Base-by-base conservation (phyloP, 2,797 vertebrate species). In the Chelidonichthys spinosus region DNA sequence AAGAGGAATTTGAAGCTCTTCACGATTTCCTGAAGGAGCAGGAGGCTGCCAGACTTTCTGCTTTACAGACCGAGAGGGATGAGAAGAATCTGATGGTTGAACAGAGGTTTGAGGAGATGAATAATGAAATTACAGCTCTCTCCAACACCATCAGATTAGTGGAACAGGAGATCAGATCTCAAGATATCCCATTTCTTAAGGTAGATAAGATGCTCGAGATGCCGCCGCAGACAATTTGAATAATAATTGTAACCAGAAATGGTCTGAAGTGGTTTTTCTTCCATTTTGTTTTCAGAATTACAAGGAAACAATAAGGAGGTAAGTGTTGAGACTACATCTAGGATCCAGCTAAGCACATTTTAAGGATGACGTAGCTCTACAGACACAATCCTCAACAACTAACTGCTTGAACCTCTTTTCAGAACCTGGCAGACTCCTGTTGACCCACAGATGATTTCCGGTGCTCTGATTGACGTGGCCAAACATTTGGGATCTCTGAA, bases 301-400 rank as follows among this genome's bases (percentile, higher is more conserved):
- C 86, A 94, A 94, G 63, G 92, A 94, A 75, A 96, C 93, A 40
- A 94, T 96, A 49, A 94, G 83, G 70, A 94, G 88, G 95, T 95
- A 90, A 36, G 78, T 68, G 17, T 58, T 50, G 13, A 2, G 35
- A 25, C 50, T n/a, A 69, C 14, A 53, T 44, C 8, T 9, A 33
- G 15, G 7, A 60, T 62, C 46, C 18, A 60, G 36, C 55, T 46
- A 14, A 60, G 18, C 25, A 2, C 50, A 10, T 32, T 46, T 65
- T 66, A 33, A 33, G 6, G 32, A 39, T 11, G 18, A 36, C 37
- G 50, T 1, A 61, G 6, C 33, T 53, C 47, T 18, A 43, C 11
- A 32, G 25, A 60, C 40, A 44, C 2, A 62, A 32, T 18, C 64
- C 36, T 70, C 14, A 72, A 61, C 36, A 69, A 70, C 9, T 77